These are phyloP conservation scores for Archaeoteleia sp. DNA, from an alignment of 2,888 invertebrate genomes.

Conservation along the genomic window DNA sequence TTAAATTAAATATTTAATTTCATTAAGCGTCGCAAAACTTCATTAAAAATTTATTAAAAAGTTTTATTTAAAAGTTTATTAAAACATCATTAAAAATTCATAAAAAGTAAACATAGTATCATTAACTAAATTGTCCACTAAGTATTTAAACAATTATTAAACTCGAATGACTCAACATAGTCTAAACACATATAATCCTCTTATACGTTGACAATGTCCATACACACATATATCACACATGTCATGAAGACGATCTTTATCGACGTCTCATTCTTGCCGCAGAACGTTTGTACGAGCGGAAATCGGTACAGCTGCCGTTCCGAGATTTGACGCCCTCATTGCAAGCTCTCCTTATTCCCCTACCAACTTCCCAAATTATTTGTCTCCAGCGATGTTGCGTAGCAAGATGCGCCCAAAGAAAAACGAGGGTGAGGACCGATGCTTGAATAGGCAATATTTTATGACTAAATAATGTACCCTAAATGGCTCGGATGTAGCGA, in stretches of 20 bases:
- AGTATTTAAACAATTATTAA: no score
- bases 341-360: constrained; percentile 17
- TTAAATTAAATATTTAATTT: no score
- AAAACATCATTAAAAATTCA: no score
- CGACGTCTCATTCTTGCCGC: constrained; percentile 16
- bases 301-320: constrained; percentile 46
- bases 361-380: constrained; percentile 32
- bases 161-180: no score
- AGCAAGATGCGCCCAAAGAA: constrained; percentile 18
- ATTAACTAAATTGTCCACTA: no score
- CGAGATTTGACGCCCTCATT: constrained; percentile 21
- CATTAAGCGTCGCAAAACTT: no score
- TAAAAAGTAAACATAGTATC: no score
- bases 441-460: constrained; percentile 45
- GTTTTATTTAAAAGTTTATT: no score
- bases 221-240: background rate
- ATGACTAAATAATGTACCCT: constrained; percentile 51
- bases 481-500: constrained; percentile 42
- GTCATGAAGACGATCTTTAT: constrained; percentile 10
- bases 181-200: background rate
- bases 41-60: no score
- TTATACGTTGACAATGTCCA: no score
- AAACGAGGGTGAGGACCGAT: constrained; percentile 26
- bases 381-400: constrained; percentile 27
- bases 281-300: constrained; percentile 33